Conservation (phyloP, 2,797 vertebrate species). For the Muscicapa comitata region DNA sequence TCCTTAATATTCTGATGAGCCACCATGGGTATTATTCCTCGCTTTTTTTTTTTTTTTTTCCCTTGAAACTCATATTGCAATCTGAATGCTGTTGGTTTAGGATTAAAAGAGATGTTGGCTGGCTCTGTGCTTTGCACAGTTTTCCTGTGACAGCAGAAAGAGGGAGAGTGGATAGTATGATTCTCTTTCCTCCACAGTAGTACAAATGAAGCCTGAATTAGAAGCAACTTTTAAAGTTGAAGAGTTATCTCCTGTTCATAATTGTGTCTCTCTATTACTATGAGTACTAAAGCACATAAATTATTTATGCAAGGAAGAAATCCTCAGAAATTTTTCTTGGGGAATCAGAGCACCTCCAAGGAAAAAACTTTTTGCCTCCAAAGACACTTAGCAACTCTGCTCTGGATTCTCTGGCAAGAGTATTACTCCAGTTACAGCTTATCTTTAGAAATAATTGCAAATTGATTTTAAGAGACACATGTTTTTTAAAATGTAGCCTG, state of each 20-base stretch:
- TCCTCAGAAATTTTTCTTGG: not conserved
- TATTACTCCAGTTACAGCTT: not conserved
- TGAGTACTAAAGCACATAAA: not conserved
- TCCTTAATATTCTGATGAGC: slow-evolving; percentile 37
- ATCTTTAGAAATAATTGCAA: not conserved
- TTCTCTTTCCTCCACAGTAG: not conserved
- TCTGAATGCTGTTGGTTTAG: not conserved
- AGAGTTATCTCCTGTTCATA: not conserved
- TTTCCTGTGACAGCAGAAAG: not conserved
- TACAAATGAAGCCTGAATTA: not conserved
- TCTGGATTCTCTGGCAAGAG: not conserved
- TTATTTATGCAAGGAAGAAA: not conserved
- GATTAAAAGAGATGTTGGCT: slow-evolving; percentile 2
- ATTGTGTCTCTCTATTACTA: not conserved
- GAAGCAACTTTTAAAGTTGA: not conserved
- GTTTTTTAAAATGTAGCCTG: not conserved
- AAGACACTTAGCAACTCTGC: not conserved
- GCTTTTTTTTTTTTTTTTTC: not conserved
- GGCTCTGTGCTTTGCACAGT: not conserved
- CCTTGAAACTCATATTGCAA: not conserved
- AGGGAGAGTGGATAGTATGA: not conserved
- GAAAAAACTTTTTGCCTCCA: not conserved
- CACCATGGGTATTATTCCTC: not conserved
- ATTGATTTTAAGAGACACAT: not conserved
- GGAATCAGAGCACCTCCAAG: not conserved